These are phyloP conservation scores for Eledona agricola DNA, from an alignment of 2,888 invertebrate species.

Conservation along the genomic window DNA sequence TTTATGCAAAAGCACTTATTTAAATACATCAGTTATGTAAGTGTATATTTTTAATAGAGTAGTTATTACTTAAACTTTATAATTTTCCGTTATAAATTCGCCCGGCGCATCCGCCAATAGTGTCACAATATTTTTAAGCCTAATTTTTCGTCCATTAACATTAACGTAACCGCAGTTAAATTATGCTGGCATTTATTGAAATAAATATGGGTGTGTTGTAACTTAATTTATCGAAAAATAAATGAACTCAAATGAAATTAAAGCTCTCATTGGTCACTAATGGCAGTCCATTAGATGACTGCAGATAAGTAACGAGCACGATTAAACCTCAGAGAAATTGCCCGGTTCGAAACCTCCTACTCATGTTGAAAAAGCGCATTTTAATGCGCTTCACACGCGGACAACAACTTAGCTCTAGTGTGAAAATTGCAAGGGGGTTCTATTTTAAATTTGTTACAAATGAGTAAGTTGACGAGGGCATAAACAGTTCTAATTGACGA, in stretches of 20 bases:
- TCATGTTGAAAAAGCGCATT: slow-evolving; percentile 17
- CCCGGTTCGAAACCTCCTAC: slow-evolving; percentile 22
- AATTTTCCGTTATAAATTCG: too few relatives aligned
- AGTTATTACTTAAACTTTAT: too few relatives aligned
- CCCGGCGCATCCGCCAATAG: too few relatives aligned
- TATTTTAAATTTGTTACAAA: slow-evolving; percentile 26
- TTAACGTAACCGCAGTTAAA: slow-evolving; percentile 27
- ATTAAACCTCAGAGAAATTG: slow-evolving; percentile 37
- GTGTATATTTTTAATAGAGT: too few relatives aligned
- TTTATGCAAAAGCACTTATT: too few relatives aligned
- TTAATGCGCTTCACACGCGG: slow-evolving; percentile 18
- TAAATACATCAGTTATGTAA: too few relatives aligned
- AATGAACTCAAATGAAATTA: slow-evolving; percentile 36
- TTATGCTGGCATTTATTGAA: slow-evolving; percentile 24
- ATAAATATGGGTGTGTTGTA: slow-evolving; percentile 34
- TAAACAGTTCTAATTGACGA: slow-evolving; percentile 27
- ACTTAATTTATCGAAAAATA: slow-evolving; percentile 30
- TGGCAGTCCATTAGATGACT: slow-evolving; percentile 38
- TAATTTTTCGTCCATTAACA: too few relatives aligned
- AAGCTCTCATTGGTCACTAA: slow-evolving; percentile 37
- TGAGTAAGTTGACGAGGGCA: slow-evolving; percentile 18
- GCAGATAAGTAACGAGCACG: slow-evolving; percentile 36
- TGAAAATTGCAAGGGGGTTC: slow-evolving; percentile 7
- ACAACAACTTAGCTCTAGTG: neutral
- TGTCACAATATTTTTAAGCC: too few relatives aligned